These are phyloP conservation scores for Lissonota sp. DNA, from an alignment of 2,888 invertebrate species.

Conservation along the genomic window DNA sequence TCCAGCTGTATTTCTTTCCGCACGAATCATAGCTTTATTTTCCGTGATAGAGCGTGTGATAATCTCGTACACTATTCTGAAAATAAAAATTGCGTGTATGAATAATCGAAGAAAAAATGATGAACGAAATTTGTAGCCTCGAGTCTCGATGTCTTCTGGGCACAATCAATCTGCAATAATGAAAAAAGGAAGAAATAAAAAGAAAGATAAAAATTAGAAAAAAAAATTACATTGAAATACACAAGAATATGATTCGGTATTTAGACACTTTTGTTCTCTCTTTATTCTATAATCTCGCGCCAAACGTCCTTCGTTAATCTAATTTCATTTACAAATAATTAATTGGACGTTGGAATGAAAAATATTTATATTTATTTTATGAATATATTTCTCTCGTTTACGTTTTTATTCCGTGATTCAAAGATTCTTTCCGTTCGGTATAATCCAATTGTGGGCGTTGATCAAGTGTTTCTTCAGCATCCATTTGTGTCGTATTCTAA, in stretches of 20 bases:
- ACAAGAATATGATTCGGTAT: background rate
- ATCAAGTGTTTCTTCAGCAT: conserved; percentile 81
- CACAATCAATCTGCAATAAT: too few relatives aligned
- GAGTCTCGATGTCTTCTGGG: too few relatives aligned
- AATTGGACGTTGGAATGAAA: conserved; percentile 29
- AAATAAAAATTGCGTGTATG: conserved; percentile 47
- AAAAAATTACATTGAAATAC: background rate
- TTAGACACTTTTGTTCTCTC: conserved; percentile 8
- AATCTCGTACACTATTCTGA: conserved; percentile 64
- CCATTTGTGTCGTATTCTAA: conserved; percentile 82
- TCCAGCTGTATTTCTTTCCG: conserved; percentile 78
- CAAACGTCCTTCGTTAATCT: background rate
- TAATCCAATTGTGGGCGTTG: conserved; percentile 74
- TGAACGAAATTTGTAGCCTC: too few relatives aligned
- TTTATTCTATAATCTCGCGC: conserved; percentile 44
- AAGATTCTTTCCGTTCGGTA: conserved; percentile 53
- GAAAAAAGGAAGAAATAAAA: background rate
- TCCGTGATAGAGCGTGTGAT: conserved; percentile 57
- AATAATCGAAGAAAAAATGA: too few relatives aligned
- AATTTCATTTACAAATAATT: conserved; percentile 39
- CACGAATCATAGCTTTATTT: conserved; percentile 73
- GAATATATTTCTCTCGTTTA: conserved; percentile 12
- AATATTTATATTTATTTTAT: conserved; percentile 29
- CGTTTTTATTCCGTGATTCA: conserved; percentile 24
- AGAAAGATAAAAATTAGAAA: background rate